A percentile compares a stretch with the other conserved stretches of the same genome.
Conservation (phyloP, 2,888 invertebrate genomes). For the Apamea epomidion region DNA sequence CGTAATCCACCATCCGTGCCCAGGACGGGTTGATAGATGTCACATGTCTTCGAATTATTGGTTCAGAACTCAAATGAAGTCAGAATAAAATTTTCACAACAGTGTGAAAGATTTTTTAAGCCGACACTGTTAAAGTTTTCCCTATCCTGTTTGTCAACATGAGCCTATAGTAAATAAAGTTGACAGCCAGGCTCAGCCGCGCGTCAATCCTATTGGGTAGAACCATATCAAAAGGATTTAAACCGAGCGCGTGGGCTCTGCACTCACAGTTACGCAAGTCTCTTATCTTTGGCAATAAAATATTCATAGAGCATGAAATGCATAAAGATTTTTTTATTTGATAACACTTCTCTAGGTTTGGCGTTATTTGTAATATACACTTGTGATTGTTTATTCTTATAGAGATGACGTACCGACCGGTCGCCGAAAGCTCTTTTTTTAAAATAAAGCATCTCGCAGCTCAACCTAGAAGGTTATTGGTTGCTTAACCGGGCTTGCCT, state of each 20-base stretch:
- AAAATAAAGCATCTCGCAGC: no score
- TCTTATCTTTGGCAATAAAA: not conserved
- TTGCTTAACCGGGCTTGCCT: no score
- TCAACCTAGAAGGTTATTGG: no score
- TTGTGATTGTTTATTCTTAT: not conserved
- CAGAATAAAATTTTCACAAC: not conserved
- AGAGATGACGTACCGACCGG: no score
- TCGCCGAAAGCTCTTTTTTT: no score
- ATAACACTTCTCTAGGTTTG: constrained; percentile 1
- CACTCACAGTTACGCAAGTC: not conserved
- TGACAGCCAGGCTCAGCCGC: not conserved
- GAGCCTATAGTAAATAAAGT: not conserved
- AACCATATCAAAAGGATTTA: constrained; percentile 14
- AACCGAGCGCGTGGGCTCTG: not conserved
- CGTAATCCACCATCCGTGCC: no score
- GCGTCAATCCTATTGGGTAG: constrained; percentile 14
- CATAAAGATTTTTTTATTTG: not conserved
- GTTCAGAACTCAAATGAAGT: not conserved
- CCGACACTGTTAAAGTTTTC: not conserved
- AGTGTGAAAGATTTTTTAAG: not conserved
- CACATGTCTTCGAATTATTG: no score
- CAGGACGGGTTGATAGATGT: no score
- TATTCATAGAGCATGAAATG: not conserved
- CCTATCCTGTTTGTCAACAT: not conserved
- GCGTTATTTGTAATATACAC: not conserved